phyloP scores from a whole-genome alignment of 2,888 invertebrate species.

The Germaria angustata region DNA sequence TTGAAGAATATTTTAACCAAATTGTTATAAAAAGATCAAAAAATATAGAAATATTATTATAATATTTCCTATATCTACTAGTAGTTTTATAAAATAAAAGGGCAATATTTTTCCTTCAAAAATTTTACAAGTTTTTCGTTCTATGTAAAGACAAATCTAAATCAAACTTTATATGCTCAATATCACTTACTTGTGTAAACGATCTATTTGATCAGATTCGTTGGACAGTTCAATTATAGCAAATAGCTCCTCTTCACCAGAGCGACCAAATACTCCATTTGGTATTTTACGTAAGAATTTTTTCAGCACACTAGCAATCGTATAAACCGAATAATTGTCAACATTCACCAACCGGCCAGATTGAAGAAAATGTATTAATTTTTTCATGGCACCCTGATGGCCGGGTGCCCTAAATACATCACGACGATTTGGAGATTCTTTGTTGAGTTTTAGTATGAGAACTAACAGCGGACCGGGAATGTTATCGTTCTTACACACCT shows the following conservation, averaged over 20 bases:
- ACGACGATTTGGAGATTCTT: constrained; percentile 94
- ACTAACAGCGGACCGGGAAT: constrained; percentile 96
- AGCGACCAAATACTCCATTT: constrained; percentile 96
- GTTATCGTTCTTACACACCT: constrained; percentile 97
- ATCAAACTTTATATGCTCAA: no score
- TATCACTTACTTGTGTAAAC: constrained; percentile 90
- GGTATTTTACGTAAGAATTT: constrained; percentile 98
- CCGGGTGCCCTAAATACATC: constrained; percentile 98
- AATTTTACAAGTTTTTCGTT: no score
- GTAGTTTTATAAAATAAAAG: no score
- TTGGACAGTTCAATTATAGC: constrained; percentile 91
- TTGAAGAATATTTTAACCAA: no score
- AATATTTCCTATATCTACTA: no score
- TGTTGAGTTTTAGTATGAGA: constrained; percentile 94
- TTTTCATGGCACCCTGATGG: constrained; percentile 96
- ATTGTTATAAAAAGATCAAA: no score
- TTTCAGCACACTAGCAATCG: constrained; percentile 98
- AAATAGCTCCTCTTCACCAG: constrained; percentile 94
- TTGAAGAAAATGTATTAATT: constrained; percentile 93
- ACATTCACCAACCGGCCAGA: constrained; percentile 94
- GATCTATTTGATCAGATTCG: constrained; percentile 91
- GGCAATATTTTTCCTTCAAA: no score
- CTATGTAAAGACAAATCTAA: no score
- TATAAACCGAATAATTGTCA: constrained; percentile 97
- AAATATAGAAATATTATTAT: no score